Evolutionary conservation across 2,888 invertebrate genomes (phyloP), one percentile per base, ranked within the genome.

Genomic region (Stegophylla sp.): DNA sequence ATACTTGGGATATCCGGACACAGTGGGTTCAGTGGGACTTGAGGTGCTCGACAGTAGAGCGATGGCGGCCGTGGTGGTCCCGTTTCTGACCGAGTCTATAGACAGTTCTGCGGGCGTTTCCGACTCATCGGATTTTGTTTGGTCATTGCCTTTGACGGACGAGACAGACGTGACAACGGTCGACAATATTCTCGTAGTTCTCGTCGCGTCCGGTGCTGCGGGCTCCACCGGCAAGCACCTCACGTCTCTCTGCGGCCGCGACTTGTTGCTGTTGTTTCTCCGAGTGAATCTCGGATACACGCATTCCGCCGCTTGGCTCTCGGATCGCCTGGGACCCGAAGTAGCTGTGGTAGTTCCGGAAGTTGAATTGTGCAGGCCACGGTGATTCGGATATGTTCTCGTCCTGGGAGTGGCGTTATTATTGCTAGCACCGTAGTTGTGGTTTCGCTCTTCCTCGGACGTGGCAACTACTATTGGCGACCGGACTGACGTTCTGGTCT

Each of bases 181-280:
- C 10, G 84, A 84, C 45, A 84, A 83, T 56, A 84, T 82, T 15
- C 84, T 84, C 56, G 83, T 84, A 0, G 84, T 83, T 9, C 84
- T 84, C 1, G 82, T 84, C 2, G 82, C 89, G 84, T 90, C 90
- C 61, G n/a, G n/a, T n/a, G n/a, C n/a, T n/a, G 90, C 89, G 84
- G 89, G 89, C n/a, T 76, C 75, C 67, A n/a, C 51, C 1, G 88
- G 86, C 3, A 51, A 17, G 51, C 79, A 79, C 23, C 61, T 61
- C 17, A 23, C 61, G 23, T 79, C 79, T 5, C 79, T 61, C 3
- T 41, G 63, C 7, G 79, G 23, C 13, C 79, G 71, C 23, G 59
- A 23, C 45, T 79, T 79, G 34, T 77, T 34, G 34, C 34, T 48
- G n/a, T n/a, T 76, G 26, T 64, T 64, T 17, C 77, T 48, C 12